Percentiles rank a stretch among this genome's conserved stretches.
phyloP scores from a whole-genome alignment of 2,113 vertebrate genomes.

The Ariopsis seemanni region DNA sequence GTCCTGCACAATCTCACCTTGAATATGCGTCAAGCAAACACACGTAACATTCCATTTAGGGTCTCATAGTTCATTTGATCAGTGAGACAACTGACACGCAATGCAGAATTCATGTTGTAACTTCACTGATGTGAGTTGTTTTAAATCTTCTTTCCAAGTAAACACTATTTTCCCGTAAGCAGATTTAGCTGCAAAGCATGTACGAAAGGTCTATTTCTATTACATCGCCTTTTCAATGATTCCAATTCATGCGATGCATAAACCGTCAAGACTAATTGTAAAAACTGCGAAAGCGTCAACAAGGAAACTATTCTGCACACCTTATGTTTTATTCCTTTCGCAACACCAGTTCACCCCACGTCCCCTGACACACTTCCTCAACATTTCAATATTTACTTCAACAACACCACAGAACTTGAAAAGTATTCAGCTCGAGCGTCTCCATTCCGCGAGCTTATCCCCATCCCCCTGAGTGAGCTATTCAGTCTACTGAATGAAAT shows the following conservation, averaged over 20 bases:
- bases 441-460: slow-evolving; percentile 40
- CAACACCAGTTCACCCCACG: slow-evolving; percentile 47
- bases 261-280: slow-evolving; percentile 6
- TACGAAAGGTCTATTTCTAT: background rate
- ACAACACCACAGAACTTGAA: slow-evolving; percentile 32
- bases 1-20: background rate
- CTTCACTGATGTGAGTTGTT: background rate
- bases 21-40: background rate
- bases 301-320: slow-evolving; percentile 7
- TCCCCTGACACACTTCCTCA: slow-evolving; percentile 62
- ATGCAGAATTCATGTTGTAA: background rate
- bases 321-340: slow-evolving; percentile 32
- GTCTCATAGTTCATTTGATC: background rate
- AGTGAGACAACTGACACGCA: background rate
- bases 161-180: background rate
- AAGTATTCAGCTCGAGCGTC: slow-evolving; percentile 39
- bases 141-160: background rate
- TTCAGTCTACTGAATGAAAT: slow-evolving; percentile 82
- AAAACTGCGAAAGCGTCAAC: background rate
- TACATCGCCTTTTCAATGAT: background rate
- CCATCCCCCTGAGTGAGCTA: slow-evolving; percentile 63
- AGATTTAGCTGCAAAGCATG: background rate
- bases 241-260: background rate
- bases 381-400: slow-evolving; percentile 54
- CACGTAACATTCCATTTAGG: background rate